Percentiles rank a stretch among this genome's conserved stretches.
phyloP scores from a whole-genome alignment of 2,113 vertebrate species.

The Steatornis caripensis region DNA sequence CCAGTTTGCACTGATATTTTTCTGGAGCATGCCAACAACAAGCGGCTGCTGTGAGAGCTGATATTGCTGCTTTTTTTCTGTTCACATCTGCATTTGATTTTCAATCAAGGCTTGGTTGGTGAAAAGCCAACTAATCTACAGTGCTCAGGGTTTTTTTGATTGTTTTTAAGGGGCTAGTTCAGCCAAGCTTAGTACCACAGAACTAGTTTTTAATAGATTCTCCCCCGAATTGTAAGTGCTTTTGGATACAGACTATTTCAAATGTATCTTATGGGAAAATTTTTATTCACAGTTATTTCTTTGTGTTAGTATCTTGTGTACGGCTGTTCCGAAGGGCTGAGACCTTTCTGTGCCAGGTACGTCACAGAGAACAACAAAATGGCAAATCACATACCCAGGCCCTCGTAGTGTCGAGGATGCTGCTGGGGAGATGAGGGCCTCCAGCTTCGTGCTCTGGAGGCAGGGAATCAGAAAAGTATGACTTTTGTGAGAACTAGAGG shows the following conservation, averaged over 20 bases:
- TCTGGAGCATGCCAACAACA: not conserved
- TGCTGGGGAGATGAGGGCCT: not conserved
- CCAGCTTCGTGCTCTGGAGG: not conserved
- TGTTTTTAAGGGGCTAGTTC: not conserved
- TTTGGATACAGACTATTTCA: not conserved
- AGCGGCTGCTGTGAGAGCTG: conserved; percentile 31
- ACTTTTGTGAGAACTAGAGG: not conserved
- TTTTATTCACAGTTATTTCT: not conserved
- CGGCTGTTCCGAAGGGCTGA: not conserved
- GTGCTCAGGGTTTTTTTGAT: not conserved
- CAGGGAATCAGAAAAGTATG: no score
- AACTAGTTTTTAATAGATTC: not conserved
- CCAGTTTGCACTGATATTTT: not conserved
- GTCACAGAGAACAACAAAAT: not conserved
- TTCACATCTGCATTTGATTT: conserved; percentile 61
- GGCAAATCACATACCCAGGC: not conserved
- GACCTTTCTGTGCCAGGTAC: not conserved
- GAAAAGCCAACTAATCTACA: conserved; percentile 34
- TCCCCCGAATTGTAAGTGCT: not conserved
- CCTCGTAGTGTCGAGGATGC: accelerated
- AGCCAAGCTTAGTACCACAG: conserved; percentile 31
- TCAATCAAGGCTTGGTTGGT: conserved; percentile 21
- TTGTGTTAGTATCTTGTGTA: not conserved
- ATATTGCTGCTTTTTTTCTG: not conserved
- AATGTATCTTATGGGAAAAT: not conserved